Evolutionary conservation across 2,797 vertebrate genomes (phyloP), one percentile per base, ranked within the genome.

Genomic region (Eremophila alpestris): DNA sequence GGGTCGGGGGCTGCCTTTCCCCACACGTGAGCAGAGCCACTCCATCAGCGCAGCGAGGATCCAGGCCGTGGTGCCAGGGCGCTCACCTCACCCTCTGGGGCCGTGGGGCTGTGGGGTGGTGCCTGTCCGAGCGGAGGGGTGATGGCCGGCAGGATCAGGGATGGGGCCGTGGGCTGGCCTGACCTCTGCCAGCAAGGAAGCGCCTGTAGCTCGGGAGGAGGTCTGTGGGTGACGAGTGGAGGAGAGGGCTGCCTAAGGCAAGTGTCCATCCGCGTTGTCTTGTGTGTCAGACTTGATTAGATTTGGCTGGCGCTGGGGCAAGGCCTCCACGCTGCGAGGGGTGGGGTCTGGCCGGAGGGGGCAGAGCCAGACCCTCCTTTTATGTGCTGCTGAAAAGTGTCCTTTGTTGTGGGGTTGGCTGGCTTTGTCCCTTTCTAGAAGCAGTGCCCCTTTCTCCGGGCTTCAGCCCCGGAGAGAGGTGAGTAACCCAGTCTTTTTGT

Each of bases 321-420:
- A 84, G 83, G 92, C 90, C 75, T 86, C 70, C 80, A 43, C 10
- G 58, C 93, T 91, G 93, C 5, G 60, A 96, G 94, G 84, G 94
- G 93, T 86, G 94, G 92, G 94, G 89, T 83, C 92, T 94, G 85
- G 83, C 85, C 74, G 45, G 89, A 87, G 65, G 80, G 80, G 80
- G 85, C 74, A 95, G 85, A 90, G 89, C 70, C 65, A 49, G 85
- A 80, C 83, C 85, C 85, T 93, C 67, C 83, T 86, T 93, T 96
- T 84, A 90, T 96, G 80, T 41, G 74, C 83, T 79, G 83, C 60
- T 97, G 89, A 91, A 90, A 94, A 96, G 94, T 94, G 49, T 59
- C 83, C 80, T 96, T 97, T 96, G 94, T 96, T 96, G 83, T 69
- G 79, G 40, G 65, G 62, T 21, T 80, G 90, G 69, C 73, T 36